Evolutionary conservation across 2,797 vertebrate genomes (phyloP).

Genomic region (Poeciliopsis gracilis): DNA sequence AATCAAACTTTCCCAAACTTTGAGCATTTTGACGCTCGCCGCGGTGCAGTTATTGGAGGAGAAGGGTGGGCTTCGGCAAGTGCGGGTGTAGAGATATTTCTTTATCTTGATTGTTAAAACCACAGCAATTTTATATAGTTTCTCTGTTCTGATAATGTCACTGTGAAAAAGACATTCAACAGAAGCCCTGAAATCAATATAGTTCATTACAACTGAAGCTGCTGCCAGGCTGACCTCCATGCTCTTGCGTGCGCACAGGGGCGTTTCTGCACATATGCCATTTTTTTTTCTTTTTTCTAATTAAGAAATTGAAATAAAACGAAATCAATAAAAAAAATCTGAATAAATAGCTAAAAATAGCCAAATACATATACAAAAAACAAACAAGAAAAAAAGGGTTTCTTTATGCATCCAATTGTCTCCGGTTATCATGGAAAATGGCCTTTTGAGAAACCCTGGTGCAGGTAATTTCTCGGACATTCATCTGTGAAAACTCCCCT

Average conservation of each 20-base stretch:
- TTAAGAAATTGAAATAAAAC: not conserved
- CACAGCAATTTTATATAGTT: constrained; percentile 84
- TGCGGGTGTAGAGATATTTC: constrained; percentile 78
- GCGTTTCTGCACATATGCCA: constrained; percentile 28
- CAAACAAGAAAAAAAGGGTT: not conserved
- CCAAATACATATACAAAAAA: constrained; percentile 19
- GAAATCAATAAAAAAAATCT: not conserved
- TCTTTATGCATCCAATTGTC: constrained; percentile 22
- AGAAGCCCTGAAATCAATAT: constrained; percentile 85
- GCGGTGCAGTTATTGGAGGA: constrained; percentile 50
- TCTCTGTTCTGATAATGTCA: constrained; percentile 81
- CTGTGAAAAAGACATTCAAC: constrained; percentile 80
- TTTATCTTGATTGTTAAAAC: constrained; percentile 86
- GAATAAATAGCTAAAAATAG: not conserved
- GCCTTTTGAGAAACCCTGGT: constrained; percentile 50
- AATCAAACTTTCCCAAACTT: constrained; percentile 83
- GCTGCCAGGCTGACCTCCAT: constrained; percentile 75
- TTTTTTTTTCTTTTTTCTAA: not conserved
- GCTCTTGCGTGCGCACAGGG: constrained; percentile 49
- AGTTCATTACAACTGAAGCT: constrained; percentile 84
- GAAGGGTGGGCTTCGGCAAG: constrained; percentile 57
- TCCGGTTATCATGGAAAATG: constrained; percentile 43
- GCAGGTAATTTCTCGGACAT: constrained; percentile 73
- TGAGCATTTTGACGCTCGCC: constrained; percentile 67
- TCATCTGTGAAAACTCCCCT: constrained; percentile 71